These are phyloP conservation scores for Sorex fumeus DNA, from an alignment of 2,113 vertebrate species.

Conservation along the genomic window DNA sequence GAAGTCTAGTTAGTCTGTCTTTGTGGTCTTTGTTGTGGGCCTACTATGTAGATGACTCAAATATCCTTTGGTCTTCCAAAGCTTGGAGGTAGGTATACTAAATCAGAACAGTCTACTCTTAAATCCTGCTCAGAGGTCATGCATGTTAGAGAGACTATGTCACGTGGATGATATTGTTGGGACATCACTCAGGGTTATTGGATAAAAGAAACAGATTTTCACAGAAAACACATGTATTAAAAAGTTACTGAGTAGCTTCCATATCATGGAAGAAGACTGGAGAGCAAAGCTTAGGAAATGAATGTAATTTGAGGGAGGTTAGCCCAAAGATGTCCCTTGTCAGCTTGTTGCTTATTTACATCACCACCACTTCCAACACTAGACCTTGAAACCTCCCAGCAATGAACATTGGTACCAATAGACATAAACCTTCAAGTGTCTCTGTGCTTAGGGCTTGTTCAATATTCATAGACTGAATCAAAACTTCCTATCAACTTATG, in stretches of 20 bases:
- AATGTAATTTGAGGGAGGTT: not conserved
- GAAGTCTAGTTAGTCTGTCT: not conserved
- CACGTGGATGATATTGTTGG: not conserved
- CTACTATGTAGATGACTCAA: not conserved
- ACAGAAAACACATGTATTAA: not conserved
- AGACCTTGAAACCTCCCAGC: not conserved
- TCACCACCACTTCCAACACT: not conserved
- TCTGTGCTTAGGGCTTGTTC: not conserved
- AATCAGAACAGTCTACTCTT: not conserved
- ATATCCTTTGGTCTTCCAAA: conserved; percentile 19
- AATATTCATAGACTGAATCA: not conserved
- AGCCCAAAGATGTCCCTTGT: not conserved
- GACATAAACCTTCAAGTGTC: not conserved
- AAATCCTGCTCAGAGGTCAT: not conserved
- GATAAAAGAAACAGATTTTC: not conserved
- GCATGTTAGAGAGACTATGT: not conserved
- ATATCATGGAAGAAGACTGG: not conserved
- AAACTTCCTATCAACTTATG: not conserved
- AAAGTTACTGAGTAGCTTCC: not conserved
- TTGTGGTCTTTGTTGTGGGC: not conserved
- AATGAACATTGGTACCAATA: not conserved
- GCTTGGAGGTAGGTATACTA: conserved; percentile 23
- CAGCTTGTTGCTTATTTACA: fast-evolving
- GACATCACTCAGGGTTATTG: not conserved
- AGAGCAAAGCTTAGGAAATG: not conserved